Evolutionary conservation across 2,888 invertebrate species (phyloP), one percentile per base, ranked within the genome.

Genomic region (Carcina quercana): DNA sequence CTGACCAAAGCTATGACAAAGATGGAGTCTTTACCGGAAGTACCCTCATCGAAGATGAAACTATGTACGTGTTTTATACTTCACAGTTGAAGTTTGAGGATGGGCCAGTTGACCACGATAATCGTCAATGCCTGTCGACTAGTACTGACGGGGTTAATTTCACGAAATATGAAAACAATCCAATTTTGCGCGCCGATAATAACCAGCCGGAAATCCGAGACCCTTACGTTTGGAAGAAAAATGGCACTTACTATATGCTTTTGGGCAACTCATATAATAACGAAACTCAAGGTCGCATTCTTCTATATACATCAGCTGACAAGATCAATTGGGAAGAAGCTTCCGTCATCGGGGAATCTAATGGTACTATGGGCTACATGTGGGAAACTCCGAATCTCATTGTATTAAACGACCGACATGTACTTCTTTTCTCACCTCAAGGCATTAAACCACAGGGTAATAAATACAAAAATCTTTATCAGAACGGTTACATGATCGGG

Each of bases 381-480:
- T 86, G 73, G 72, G 86, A 86, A 46, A 85, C 85, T 53, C 86
- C 86, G 0, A 83, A 85, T 40, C 73, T 86, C 29, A 83, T 85
- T 21, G 65, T 74, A 41, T 36, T 86, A 1, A 34, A 59, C 13
- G 73, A 68, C 0, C 46, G 55, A 31, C 69, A 51, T 40, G 50
- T 86, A 10, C 47, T 85, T 1, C 39, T 85, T 3, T 64, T 85
- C 32, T 84, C 80, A 4, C 74, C 80, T 1, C 80, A 82, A 64
- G 79, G 82, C 2, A 34, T 83, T 0, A 2, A 47, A 30, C 37
- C 70, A 2, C 42, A 63, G 21, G 82, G 76, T 0, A 64, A 76
- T 37, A 61, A 56, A 20, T 80, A 59, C 32, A 62, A 10, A 25
- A 82, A 78, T 36, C 43, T 75, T 7, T 78, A 63, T 38, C 74